These are phyloP conservation scores for Leucophenga maculata DNA, from an alignment of 2,888 invertebrate species.

Conservation along the genomic window DNA sequence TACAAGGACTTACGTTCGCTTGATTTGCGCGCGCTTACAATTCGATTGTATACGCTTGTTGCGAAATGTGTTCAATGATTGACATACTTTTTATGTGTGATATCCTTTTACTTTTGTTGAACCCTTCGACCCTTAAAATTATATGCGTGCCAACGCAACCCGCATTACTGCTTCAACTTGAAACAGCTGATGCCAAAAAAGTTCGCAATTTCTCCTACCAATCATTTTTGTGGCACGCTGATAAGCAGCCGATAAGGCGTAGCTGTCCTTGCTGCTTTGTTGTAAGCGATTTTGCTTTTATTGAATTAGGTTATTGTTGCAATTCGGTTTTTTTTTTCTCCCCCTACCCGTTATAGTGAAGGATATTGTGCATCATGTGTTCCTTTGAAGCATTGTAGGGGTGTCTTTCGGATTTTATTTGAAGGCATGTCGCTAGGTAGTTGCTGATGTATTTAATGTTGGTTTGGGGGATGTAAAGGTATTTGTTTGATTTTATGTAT, in stretches of 20 bases:
- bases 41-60: constrained; percentile 15
- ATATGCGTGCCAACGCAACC: constrained; percentile 52
- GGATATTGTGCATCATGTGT: constrained; percentile 3
- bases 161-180: constrained; percentile 39
- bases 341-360: background rate
- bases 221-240: constrained; percentile 37
- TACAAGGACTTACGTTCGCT: constrained; percentile 42
- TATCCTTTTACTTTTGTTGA: constrained; percentile 38
- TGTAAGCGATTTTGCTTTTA: constrained; percentile 48
- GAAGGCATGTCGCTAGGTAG: constrained; percentile 24
- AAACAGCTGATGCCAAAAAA: constrained; percentile 27
- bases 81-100: constrained; percentile 57
- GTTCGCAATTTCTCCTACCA: background rate
- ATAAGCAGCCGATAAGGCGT: constrained; percentile 41
- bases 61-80: constrained; percentile 50
- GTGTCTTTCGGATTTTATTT: background rate
- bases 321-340: constrained; percentile 29
- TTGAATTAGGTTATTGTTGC: constrained; percentile 63
- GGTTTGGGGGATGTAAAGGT: constrained; percentile 43
- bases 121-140: constrained; percentile 39
- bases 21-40: constrained; percentile 45
- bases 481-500: constrained; percentile 53
- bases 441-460: constrained; percentile 12
- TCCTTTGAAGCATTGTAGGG: background rate
- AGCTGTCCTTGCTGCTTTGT: constrained; percentile 32